A percentile compares a stretch with the other conserved stretches of the same genome.
phyloP scores from a whole-genome alignment of 2,113 vertebrate genomes.

The Bos indicus region DNA sequence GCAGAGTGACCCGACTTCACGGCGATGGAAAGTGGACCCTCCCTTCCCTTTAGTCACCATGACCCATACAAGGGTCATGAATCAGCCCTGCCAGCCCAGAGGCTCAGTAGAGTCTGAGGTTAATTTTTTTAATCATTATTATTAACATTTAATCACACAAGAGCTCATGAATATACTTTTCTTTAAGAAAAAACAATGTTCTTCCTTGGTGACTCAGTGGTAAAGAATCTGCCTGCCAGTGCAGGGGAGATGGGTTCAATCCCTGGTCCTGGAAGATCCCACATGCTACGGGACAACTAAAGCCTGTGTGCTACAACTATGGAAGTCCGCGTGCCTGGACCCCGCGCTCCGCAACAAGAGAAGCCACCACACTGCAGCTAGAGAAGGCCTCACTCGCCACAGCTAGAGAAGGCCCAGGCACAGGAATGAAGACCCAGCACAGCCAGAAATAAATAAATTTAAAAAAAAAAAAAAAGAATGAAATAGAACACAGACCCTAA shows the following conservation, averaged over 20 bases:
- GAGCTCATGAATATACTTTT: not conserved
- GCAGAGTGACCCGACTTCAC: not conserved
- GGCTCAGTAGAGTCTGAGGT: not conserved
- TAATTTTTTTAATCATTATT: not conserved
- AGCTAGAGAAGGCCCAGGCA: not conserved
- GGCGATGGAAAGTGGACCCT: not conserved
- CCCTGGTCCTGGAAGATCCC: not conserved
- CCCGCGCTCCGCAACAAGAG: fast-evolving
- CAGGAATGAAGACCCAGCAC: not conserved
- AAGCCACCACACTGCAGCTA: not conserved
- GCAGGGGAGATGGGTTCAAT: not conserved
- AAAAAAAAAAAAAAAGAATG: not conserved
- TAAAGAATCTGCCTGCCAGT: not conserved
- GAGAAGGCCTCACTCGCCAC: not conserved
- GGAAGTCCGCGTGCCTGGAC: not conserved
- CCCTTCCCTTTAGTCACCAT: not conserved
- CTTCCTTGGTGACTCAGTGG: not conserved
- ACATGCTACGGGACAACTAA: not conserved
- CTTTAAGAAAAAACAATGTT: not conserved
- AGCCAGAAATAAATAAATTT: not conserved
- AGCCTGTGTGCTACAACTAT: not conserved
- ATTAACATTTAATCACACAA: constrained; percentile 18
- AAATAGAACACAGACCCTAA: not conserved
- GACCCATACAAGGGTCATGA: not conserved
- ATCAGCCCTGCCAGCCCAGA: not conserved